Evolutionary conservation across 2,888 invertebrate species (phyloP).

Genomic region (Galeopsomyia nigrocyanea): DNA sequence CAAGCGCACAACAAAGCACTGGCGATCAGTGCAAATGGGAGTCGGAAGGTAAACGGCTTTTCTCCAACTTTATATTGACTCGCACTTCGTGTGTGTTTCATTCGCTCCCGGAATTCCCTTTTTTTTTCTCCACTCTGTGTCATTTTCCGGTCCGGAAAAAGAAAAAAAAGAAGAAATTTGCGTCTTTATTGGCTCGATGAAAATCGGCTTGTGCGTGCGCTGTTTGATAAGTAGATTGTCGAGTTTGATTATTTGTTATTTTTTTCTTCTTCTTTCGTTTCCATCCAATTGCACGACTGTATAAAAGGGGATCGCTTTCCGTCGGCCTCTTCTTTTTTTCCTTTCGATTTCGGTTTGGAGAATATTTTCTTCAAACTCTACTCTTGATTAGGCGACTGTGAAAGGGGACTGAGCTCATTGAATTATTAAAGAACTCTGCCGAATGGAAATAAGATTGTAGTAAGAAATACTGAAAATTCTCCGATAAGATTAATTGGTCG

Average conservation of each 20-base stretch:
- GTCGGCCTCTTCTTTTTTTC: no score
- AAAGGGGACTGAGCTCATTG: no score
- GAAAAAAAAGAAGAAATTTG: background rate
- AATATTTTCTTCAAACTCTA: no score
- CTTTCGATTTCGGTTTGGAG: no score
- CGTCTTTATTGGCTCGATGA: constrained; percentile 22
- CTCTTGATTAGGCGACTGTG: no score
- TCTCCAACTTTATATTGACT: constrained; percentile 48
- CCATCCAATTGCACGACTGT: no score
- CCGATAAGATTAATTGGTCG: no score
- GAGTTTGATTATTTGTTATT: constrained; percentile 1
- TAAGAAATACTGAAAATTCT: no score
- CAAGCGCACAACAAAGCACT: constrained; percentile 43
- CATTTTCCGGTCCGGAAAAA: background rate
- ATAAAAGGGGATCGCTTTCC: no score
- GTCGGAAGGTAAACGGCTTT: constrained; percentile 43
- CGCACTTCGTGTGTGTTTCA: constrained; percentile 28
- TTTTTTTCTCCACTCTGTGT: constrained; percentile 10
- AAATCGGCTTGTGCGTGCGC: constrained; percentile 2
- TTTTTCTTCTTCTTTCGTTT: no score
- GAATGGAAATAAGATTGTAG: no score
- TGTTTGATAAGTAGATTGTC: constrained; percentile 1
- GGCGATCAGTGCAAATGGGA: constrained; percentile 38
- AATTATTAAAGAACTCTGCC: no score
- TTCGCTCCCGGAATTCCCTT: constrained; percentile 8